These are phyloP conservation scores for Brevimyrus niger DNA, from an alignment of 2,113 vertebrate species.

Conservation along the genomic window DNA sequence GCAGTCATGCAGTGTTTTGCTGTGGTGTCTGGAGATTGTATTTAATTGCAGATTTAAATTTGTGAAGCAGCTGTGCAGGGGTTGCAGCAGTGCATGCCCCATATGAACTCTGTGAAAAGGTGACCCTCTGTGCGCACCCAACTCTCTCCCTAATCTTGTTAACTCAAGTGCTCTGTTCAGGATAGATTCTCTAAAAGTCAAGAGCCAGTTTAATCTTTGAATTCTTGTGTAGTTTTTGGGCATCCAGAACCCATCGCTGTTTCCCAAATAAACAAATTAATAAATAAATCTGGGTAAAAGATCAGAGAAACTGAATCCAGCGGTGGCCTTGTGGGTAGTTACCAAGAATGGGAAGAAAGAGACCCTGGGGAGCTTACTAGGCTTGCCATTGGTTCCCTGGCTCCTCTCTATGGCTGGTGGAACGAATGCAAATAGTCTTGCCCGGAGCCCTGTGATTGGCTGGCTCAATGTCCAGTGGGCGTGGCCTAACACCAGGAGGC, in stretches of 20 bases:
- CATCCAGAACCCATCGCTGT: background rate
- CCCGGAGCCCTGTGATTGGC: constrained; percentile 34
- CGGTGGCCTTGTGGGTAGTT: constrained; percentile 44
- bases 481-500: constrained; percentile 49
- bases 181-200: constrained; percentile 64
- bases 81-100: background rate
- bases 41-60: constrained; percentile 6
- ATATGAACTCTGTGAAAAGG: background rate
- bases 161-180: constrained; percentile 52
- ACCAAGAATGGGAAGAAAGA: constrained; percentile 32
- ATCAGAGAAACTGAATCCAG: constrained; percentile 29
- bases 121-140: constrained; percentile 21
- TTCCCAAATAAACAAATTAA: constrained; percentile 53
- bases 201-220: constrained; percentile 62
- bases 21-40: background rate
- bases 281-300: constrained; percentile 28
- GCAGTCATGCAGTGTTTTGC: background rate
- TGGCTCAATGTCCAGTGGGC: constrained; percentile 41
- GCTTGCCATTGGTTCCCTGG: constrained; percentile 42
- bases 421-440: constrained; percentile 64
- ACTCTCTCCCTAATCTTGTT: constrained; percentile 48
- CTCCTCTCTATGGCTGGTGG: constrained; percentile 42
- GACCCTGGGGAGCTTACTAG: constrained; percentile 49
- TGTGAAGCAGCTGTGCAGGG: background rate
- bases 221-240: constrained; percentile 53